A percentile compares a stretch with the other conserved stretches of the same genome.
Evolutionary conservation across 2,113 vertebrate genomes (phyloP).

Genomic region (Labeo catla): DNA sequence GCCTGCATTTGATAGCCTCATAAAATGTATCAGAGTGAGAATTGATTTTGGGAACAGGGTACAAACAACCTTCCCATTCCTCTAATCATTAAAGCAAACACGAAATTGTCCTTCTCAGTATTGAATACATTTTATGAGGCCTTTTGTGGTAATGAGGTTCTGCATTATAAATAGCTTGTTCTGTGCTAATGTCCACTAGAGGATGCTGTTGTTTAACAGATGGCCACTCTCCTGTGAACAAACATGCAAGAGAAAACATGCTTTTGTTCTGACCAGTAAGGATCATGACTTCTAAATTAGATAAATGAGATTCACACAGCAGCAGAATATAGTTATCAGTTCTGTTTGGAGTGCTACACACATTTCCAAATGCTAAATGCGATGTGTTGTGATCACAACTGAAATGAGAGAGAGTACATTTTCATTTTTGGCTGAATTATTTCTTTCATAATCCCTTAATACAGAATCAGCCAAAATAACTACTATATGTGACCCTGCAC

Average conservation of each 20-base stretch:
- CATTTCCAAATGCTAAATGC: neutral
- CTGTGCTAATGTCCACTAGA: constrained; percentile 51
- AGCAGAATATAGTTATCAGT: neutral
- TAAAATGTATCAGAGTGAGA: neutral
- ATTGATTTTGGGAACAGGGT: constrained; percentile 25
- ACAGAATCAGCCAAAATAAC: no score
- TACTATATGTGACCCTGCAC: no score
- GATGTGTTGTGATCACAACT: no score
- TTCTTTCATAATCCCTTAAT: no score
- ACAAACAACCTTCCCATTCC: constrained; percentile 30
- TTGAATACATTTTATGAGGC: constrained; percentile 25
- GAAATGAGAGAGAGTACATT: no score
- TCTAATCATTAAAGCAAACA: constrained; percentile 21
- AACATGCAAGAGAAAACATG: neutral
- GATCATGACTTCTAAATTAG: neutral
- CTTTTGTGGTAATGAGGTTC: constrained; percentile 14
- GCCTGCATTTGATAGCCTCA: neutral
- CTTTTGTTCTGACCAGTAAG: neutral
- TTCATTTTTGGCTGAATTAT: no score
- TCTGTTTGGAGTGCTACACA: neutral
- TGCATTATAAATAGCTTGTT: constrained; percentile 11
- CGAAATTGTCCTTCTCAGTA: constrained; percentile 25
- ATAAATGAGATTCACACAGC: neutral
- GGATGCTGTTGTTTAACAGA: constrained; percentile 9
- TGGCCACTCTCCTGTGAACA: neutral